A percentile compares a stretch with the other conserved stretches of the same genome.
phyloP scores from a whole-genome alignment of 2,888 invertebrate genomes.

The Autographa pulchrina region DNA sequence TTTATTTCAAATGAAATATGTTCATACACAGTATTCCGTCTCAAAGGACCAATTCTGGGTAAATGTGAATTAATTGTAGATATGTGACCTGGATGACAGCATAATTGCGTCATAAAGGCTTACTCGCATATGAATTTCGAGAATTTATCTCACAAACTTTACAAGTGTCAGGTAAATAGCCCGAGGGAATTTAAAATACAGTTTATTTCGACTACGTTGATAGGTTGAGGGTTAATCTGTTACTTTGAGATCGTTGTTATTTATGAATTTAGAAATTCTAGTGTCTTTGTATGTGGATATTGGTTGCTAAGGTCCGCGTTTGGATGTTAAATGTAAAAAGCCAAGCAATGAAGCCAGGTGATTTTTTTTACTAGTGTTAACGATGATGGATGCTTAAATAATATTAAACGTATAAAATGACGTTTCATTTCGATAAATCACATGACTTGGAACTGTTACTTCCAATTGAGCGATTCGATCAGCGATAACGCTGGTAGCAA shows the following conservation, averaged over 20 bases:
- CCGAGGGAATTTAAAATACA: conserved; percentile 1
- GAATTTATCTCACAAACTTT: not conserved
- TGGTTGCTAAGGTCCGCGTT: not conserved
- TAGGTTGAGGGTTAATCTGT: not conserved
- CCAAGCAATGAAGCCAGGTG: too few species aligned
- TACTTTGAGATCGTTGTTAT: not conserved
- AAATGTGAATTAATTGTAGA: not conserved
- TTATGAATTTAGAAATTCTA: not conserved
- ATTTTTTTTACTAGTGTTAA: too few species aligned
- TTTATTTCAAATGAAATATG: not conserved
- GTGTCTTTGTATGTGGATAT: not conserved
- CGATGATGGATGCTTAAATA: too few species aligned
- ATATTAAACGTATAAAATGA: too few species aligned
- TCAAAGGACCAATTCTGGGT: not conserved
- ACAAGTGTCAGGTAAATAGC: not conserved
- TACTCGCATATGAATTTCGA: not conserved
- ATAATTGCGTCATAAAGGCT: not conserved
- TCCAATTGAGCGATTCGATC: too few species aligned
- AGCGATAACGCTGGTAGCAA: too few species aligned
- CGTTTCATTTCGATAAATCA: too few species aligned
- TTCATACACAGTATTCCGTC: not conserved
- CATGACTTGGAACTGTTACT: too few species aligned
- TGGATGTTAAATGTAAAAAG: not conserved
- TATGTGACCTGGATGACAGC: not conserved
- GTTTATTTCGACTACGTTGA: not conserved